Percentiles rank a stretch among this genome's conserved stretches.
These are phyloP conservation scores for Tigriopus japonicus DNA, from an alignment of 1,140 invertebrate genomes.

Conservation along the genomic window DNA sequence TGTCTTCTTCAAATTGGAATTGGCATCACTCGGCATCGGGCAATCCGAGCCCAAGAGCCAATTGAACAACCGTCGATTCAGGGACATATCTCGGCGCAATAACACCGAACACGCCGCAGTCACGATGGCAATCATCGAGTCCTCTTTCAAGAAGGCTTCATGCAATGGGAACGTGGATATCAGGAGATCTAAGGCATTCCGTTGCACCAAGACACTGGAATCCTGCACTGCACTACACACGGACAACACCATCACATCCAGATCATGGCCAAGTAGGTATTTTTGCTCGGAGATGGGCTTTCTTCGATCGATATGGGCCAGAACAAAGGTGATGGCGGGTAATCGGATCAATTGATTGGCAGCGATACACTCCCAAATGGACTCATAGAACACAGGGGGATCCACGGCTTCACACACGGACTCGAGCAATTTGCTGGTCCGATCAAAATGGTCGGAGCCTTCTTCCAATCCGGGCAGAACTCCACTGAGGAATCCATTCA, in stretches of 20 bases:
- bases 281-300: constrained; percentile 62
- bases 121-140: constrained; percentile 49
- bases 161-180: constrained; percentile 69
- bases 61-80: constrained; percentile 63
- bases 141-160: constrained; percentile 40
- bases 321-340: constrained; percentile 59
- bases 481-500: constrained; percentile 68
- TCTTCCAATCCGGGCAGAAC: constrained; percentile 72
- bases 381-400: constrained; percentile 49
- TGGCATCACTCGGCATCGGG: too few relatives aligned
- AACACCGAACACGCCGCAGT: constrained; percentile 63
- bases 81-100: constrained; percentile 69
- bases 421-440: constrained; percentile 27
- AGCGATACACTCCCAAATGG: constrained; percentile 64
- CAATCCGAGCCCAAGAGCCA: constrained; percentile 57
- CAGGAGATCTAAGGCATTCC: constrained; percentile 65
- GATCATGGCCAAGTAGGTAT: constrained; percentile 64
- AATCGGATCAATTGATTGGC: constrained; percentile 53
- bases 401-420: constrained; percentile 14
- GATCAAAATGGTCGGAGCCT: constrained; percentile 71
- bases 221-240: constrained; percentile 56
- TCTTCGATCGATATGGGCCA: constrained; percentile 63
- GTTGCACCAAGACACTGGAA: constrained; percentile 58
- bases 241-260: constrained; percentile 58
- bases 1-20: background rate